Evolutionary conservation across 92 coral and sea anemone genomes (phyloP), one percentile per base, ranked within the genome.

Genomic region (Parazoanthus darwini): DNA sequence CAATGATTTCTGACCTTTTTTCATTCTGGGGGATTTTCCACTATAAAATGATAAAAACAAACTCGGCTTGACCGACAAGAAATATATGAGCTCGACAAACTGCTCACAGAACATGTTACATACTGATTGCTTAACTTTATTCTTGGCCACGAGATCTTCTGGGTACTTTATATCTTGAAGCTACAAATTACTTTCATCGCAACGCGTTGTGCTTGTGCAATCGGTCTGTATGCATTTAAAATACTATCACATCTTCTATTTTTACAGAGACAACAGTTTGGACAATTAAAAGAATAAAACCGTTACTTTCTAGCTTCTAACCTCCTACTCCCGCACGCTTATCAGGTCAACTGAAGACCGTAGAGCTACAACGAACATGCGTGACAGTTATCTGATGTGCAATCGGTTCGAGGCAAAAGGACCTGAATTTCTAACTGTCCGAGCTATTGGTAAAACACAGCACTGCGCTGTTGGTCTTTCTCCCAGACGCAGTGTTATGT

Each of bases 401-500:
- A 63, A 1, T 63, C 7, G 26, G 70, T 63, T 54, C 14, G 26
- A 20, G 25, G 8, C 15, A 63, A 14, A 63, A 63, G 25, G 68
- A 22, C 68, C 68, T 63, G 68, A 20, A 22, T 22, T 63, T 63
- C 68, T 63, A 20, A 4, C n/a, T 63, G 25, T 2, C 5, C 23
- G 4, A 15, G 22, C 5, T 6, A 58, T 20, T 3, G 66, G 20
- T 14, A 58, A 14, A 58, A 48, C 51, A 48, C 51, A 7, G 51
- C 66, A 23, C 26, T 63, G 70, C 25, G 8, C 70, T 23, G 70
- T 63, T 63, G 70, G 46, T 33, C 78, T 37, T 22, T 37, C 35
- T 13, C 22, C 78, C 20, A 74, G 78, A 74, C 43, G 23, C 43
- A 74, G 23, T 74, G 78, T 74, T 74, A 74, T 74, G 78, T 36